These are phyloP conservation scores for Copidosoma aretas DNA, from an alignment of 2,888 invertebrate genomes.

Conservation along the genomic window DNA sequence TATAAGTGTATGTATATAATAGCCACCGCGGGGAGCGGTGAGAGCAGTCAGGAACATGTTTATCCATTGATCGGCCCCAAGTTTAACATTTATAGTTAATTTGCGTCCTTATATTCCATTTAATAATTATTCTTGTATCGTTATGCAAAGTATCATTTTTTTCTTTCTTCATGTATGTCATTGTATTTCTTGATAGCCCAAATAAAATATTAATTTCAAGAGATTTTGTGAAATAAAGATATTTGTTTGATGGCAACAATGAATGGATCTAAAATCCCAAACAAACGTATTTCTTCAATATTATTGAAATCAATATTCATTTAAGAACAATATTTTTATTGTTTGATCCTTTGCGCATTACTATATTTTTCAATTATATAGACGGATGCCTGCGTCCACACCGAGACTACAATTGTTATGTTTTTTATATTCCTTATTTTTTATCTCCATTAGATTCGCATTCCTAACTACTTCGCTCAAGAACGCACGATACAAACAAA, in stretches of 20 bases:
- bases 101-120: not conserved
- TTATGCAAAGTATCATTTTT: conserved; percentile 14
- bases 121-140: conserved; percentile 10
- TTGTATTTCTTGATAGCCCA: not conserved
- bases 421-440: conserved; percentile 9
- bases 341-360: too few relatives aligned
- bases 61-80: conserved; percentile 19
- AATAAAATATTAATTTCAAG: not conserved
- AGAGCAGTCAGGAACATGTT: conserved; percentile 42
- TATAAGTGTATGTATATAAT: conserved; percentile 40
- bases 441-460: not conserved
- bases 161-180: conserved; percentile 7
- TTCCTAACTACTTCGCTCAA: conserved; percentile 30
- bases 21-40: conserved; percentile 26
- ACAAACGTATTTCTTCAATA: conserved; percentile 14
- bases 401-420: too few relatives aligned
- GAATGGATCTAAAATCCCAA: not conserved
- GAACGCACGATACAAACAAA: conserved; percentile 21
- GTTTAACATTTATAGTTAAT: conserved; percentile 21
- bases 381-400: too few relatives aligned
- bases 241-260: not conserved
- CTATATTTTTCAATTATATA: too few relatives aligned
- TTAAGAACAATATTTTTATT: not conserved
- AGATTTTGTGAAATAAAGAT: not conserved
- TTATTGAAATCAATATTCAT: conserved; percentile 19